These are phyloP conservation scores for Caenorhabditis inopinata DNA, from an alignment of 1,140 invertebrate genomes.

Conservation along the genomic window DNA sequence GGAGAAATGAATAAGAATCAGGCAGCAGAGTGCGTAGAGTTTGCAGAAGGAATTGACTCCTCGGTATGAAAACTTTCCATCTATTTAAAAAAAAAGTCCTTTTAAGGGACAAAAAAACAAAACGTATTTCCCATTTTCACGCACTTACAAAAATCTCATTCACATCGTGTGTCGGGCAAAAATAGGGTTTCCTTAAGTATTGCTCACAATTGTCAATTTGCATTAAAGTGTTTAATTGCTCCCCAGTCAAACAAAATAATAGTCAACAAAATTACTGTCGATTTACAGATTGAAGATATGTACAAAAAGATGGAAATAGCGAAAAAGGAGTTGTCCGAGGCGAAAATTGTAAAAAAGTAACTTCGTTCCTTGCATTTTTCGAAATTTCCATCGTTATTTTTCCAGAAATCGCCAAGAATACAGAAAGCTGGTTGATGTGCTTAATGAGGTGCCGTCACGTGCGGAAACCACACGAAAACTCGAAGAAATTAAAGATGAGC, in stretches of 20 bases:
- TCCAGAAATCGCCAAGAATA: constrained; percentile 44
- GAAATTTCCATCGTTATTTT: neutral
- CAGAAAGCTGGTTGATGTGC: constrained; percentile 33
- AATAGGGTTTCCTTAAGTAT: no score
- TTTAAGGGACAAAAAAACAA: neutral
- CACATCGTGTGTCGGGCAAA: no score
- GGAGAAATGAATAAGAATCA: neutral
- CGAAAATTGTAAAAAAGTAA: constrained; percentile 16
- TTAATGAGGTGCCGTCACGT: constrained; percentile 43
- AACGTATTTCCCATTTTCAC: no score
- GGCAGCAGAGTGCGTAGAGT: neutral
- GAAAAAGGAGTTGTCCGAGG: constrained; percentile 28
- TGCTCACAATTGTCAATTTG: no score
- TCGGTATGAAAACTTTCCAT: neutral
- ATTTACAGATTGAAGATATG: neutral
- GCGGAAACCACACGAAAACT: constrained; percentile 37
- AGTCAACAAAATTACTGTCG: neutral
- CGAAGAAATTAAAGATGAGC: constrained; percentile 38
- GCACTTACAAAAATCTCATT: no score
- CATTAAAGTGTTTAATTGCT: neutral
- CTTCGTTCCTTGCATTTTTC: neutral
- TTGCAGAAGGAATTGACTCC: neutral
- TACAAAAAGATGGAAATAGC: constrained; percentile 35
- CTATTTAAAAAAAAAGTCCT: neutral
- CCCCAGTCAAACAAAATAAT: neutral